Base-by-base conservation (phyloP, 1,140 invertebrate species). In the Euura lappo region DNA sequence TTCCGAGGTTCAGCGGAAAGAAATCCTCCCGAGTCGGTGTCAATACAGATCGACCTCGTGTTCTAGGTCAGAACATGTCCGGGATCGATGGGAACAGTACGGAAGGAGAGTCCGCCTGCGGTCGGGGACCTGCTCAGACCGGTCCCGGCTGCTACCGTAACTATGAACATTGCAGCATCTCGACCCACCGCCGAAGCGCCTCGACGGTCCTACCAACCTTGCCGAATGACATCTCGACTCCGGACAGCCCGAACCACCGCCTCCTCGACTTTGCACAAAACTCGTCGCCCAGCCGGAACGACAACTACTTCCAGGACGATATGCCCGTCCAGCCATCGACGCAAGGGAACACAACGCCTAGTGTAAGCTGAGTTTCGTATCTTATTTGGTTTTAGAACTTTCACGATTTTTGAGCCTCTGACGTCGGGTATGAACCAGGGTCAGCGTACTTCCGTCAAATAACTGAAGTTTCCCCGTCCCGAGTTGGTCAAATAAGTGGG, bases 61-160 rank as follows among this genome's bases (percentile, higher is more conserved):
- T 80, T 72, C 4, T 77, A 95, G 95, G 95, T 91, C 95, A 96
- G 91, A 96, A 96, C 90, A 91, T 96, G 91, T 95, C 95, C 79
- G 94, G 95, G 86, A 93, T 91, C 77, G 96, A 97, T 84, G 94
- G 93, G 74, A 95, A 93, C 89, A 96, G 94, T 84, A 91, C 95
- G 71, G 94, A 94, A 80, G 95, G 94, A 70, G 95, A 96, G 77
- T 92, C 91, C 66, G 89, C 90, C 45, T 91, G 92, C 76, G 89
- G 87, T 72, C 87, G 90, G 68, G 91, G 93, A 75, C 92, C 92
- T 68, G 91, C 93, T 4, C 91, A 93, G 79, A 94, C 93, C 8
- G 93, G 93, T 8, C 90, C 92, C 28, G 95, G 95, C 69, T 96
- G 95, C 87, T 96, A 94, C 87, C 92, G 92, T 84, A 95, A 95